These are phyloP conservation scores for Tokudaia muenninki DNA, from an alignment of 2,797 vertebrate genomes.

Conservation along the genomic window DNA sequence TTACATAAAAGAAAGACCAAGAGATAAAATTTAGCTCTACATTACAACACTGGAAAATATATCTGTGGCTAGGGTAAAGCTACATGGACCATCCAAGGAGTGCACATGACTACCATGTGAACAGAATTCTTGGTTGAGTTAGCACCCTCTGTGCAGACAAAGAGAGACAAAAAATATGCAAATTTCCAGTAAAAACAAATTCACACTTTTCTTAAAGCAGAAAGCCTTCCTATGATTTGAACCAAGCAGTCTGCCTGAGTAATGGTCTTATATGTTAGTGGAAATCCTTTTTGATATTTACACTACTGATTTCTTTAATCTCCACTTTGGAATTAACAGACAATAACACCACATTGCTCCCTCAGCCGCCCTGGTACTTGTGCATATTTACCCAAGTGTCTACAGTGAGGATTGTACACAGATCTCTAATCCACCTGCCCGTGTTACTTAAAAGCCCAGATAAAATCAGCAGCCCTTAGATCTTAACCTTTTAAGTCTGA, in stretches of 20 bases:
- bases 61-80: conserved; percentile 58
- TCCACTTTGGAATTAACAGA: conserved; percentile 96
- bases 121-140: conserved; percentile 80
- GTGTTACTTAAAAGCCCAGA: conserved; percentile 93
- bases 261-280: conserved; percentile 91
- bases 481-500: conserved; percentile 94
- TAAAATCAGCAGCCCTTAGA: conserved; percentile 93
- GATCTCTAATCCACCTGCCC: conserved; percentile 95
- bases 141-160: conserved; percentile 87
- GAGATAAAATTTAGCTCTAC: conserved; percentile 78
- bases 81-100: conserved; percentile 68
- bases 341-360: conserved; percentile 93
- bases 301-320: conserved; percentile 95
- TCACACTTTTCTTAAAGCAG: conserved; percentile 83
- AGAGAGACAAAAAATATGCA: conserved; percentile 85
- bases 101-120: conserved; percentile 84
- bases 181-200: conserved; percentile 87
- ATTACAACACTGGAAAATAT: conserved; percentile 52
- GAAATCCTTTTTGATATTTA: conserved; percentile 93
- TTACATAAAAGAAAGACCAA: conserved; percentile 85
- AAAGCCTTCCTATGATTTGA: conserved; percentile 86
- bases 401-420: conserved; percentile 94
- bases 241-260: conserved; percentile 86
- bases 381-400: conserved; percentile 94
- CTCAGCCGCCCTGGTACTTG: conserved; percentile 90